Conservation (phyloP, 2,113 vertebrate species). For the Lasiurus cinereus region DNA sequence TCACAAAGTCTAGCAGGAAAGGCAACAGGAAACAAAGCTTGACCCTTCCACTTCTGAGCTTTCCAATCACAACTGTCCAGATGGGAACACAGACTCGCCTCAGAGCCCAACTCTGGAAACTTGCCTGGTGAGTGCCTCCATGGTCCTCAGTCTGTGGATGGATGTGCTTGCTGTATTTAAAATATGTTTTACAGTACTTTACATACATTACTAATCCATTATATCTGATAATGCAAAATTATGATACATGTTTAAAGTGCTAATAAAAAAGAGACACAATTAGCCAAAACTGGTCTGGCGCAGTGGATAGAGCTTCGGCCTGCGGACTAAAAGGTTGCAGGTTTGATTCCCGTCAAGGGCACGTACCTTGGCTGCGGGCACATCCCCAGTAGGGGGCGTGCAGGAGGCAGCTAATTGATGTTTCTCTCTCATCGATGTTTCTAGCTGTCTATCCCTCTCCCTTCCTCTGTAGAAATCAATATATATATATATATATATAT, state of each 20-base stretch:
- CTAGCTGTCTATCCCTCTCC: too few relatives aligned
- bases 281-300: too few relatives aligned
- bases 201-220: not conserved
- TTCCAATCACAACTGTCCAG: not conserved
- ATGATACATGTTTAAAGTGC: not conserved
- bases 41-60: not conserved
- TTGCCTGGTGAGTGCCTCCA: not conserved
- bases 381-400: too few relatives aligned
- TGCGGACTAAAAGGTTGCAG: too few relatives aligned
- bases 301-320: too few relatives aligned
- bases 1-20: not conserved
- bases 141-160: not conserved
- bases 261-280: not conserved
- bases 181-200: not conserved
- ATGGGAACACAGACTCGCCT: not conserved
- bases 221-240: not conserved
- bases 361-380: too few relatives aligned
- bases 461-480: too few relatives aligned
- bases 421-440: too few relatives aligned
- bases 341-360: too few relatives aligned
- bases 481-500: too few relatives aligned
- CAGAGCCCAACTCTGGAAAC: not conserved
- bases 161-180: conserved; percentile 12
- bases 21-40: not conserved
- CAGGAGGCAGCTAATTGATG: too few relatives aligned